Evolutionary conservation across 2,888 invertebrate species (phyloP).

Genomic region (Apodemia zela): DNA sequence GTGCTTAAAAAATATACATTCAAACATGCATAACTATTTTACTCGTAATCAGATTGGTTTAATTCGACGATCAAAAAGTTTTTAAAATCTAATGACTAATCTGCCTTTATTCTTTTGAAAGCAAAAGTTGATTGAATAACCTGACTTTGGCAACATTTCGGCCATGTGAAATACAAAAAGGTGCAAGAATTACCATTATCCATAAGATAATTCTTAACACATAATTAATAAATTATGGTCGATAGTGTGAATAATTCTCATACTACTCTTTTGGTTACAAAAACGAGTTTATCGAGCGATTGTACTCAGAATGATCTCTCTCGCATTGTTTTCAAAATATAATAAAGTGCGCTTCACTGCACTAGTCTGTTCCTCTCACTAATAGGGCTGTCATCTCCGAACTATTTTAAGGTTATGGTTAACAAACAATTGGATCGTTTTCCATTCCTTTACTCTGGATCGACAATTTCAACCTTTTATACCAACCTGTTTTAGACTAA

Average conservation of each 20-base stretch:
- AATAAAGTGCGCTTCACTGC: constrained; percentile 56
- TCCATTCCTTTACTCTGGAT: no score
- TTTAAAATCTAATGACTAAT: no score
- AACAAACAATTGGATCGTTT: no score
- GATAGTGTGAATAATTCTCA: background rate
- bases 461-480: no score
- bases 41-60: no score
- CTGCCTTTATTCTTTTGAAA: background rate
- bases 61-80: no score
- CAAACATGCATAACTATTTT: no score
- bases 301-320: constrained; percentile 40
- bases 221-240: background rate
- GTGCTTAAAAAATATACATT: no score
- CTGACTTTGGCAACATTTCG: background rate
- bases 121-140: background rate
- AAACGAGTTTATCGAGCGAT: constrained; percentile 24
- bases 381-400: background rate
- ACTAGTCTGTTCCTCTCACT: constrained; percentile 22
- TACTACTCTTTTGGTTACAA: background rate
- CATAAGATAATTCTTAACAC: background rate
- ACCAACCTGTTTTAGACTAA: no score
- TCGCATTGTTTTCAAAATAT: constrained; percentile 52
- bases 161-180: background rate
- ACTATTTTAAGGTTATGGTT: background rate
- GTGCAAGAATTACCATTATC: background rate